Conservation (phyloP, 2,888 invertebrate genomes). For the Galeruca laticollis region DNA sequence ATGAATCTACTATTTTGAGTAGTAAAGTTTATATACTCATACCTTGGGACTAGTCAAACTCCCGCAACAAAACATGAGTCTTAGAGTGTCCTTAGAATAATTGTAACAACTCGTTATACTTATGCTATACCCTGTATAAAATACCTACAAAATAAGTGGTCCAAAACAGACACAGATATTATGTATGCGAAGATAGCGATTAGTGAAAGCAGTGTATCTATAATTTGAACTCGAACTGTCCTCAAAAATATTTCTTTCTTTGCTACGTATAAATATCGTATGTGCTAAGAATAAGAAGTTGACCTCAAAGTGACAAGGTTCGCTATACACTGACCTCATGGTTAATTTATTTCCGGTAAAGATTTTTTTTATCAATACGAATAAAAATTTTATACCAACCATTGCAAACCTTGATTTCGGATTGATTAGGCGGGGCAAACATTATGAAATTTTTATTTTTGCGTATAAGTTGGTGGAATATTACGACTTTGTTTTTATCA, state of each 20-base stretch:
- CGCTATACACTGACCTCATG: conserved; percentile 55
- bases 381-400: conserved; percentile 42
- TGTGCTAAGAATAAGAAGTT: conserved; percentile 51
- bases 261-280: conserved; percentile 38
- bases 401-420: conserved; percentile 44
- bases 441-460: conserved; percentile 7
- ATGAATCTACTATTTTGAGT: too few relatives aligned
- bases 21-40: too few relatives aligned
- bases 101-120: too few relatives aligned
- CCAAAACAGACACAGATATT: not conserved
- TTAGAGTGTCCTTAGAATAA: too few relatives aligned
- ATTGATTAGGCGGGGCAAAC: conserved; percentile 13
- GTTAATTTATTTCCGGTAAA: conserved; percentile 53
- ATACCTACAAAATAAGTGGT: not conserved
- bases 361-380: conserved; percentile 53
- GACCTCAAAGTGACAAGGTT: conserved; percentile 59
- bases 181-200: conserved; percentile 15
- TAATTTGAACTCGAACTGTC: conserved; percentile 29
- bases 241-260: conserved; percentile 32
- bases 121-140: not conserved
- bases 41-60: too few relatives aligned
- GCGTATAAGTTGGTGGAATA: not conserved
- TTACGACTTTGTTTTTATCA: not conserved
- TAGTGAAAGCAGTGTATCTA: conserved; percentile 31
- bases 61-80: too few relatives aligned